Evolutionary conservation across 37 sponge, comb jelly and placozoan species (phyloP), one percentile per base, ranked within the genome.

Genomic region (Mnemiopsis leidyi): DNA sequence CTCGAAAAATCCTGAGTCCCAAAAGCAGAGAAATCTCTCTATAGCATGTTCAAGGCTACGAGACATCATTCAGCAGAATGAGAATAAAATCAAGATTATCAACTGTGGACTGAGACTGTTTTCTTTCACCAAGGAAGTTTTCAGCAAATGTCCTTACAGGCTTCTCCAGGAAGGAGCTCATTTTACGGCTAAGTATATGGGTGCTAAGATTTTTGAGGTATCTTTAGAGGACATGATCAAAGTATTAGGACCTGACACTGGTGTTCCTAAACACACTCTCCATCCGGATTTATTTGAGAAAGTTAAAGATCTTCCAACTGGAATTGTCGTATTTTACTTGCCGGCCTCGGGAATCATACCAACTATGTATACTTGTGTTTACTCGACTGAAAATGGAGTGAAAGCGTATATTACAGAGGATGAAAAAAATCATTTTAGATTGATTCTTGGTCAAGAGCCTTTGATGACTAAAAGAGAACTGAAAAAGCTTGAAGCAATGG

Each of bases 61-160:
- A 35, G 37, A 82, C 38, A 82, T 82, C 36, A 82, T 82, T 30
- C 82, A 82, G 82, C 36, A 82, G 36, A 82, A 82, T 30, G 82
- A 82, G 32, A 82, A 34, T 1, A 31, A 35, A 82, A 82, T 82
- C 38, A 82, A 82, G 23, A 82, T 82, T 7, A 82, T 82, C 5
- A 82, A 82, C 32, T 82, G 82, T 35, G 82, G 82, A 33, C 38
- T 82, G 37, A 82, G 38, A 35, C 82, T 82, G 82, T 82, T 82
- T 35, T 36, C 37, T 9, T 82, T 33, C 36, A 33, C 36, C 82
- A 82, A 82, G 23, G 37, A 31, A 34, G 23, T 37, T 13, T 82
- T 82, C 82, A 82, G 82, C 23, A 30, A 30, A 23, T 82, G 82
- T 23, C 82, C 82, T 23, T 82, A 82, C 82, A 31, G 82, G 38